A percentile compares a stretch with the other conserved stretches of the same genome.
phyloP scores from a whole-genome alignment of 2,888 invertebrate genomes.

The Vannuccia rotundouncinata region DNA sequence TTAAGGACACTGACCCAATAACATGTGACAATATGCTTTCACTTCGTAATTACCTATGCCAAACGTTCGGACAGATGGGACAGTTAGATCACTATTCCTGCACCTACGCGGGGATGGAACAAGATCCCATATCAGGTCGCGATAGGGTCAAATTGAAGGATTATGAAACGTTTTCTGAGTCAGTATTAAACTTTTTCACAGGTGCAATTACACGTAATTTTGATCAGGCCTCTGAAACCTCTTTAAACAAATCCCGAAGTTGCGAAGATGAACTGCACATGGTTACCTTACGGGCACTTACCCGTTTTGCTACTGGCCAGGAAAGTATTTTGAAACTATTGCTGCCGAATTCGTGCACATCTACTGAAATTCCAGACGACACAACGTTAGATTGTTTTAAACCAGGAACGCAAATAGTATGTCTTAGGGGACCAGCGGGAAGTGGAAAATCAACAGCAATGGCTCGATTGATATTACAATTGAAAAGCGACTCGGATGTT shows the following conservation, averaged over 20 bases:
- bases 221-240: not conserved
- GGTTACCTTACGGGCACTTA: not conserved
- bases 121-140: not conserved
- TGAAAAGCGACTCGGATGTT: not conserved
- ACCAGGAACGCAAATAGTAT: constrained; percentile 3
- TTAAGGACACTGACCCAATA: constrained; percentile 28
- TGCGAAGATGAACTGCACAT: not conserved
- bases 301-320: not conserved
- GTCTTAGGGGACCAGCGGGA: constrained; percentile 43
- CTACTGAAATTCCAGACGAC: not conserved
- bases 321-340: not conserved
- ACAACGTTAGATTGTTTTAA: not conserved
- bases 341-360: not conserved
- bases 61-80: not conserved
- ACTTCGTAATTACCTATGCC: constrained; percentile 22
- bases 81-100: not conserved
- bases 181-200: constrained; percentile 1
- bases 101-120: not conserved
- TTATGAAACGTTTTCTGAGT: not conserved
- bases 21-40: constrained; percentile 33
- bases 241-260: not conserved
- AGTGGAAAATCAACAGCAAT: constrained; percentile 52
- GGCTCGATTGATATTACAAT: constrained; percentile 41
- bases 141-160: constrained; percentile 16
- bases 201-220: not conserved